Base-by-base conservation (phyloP, 2,113 vertebrate genomes). In the Anas platyrhynchos region DNA sequence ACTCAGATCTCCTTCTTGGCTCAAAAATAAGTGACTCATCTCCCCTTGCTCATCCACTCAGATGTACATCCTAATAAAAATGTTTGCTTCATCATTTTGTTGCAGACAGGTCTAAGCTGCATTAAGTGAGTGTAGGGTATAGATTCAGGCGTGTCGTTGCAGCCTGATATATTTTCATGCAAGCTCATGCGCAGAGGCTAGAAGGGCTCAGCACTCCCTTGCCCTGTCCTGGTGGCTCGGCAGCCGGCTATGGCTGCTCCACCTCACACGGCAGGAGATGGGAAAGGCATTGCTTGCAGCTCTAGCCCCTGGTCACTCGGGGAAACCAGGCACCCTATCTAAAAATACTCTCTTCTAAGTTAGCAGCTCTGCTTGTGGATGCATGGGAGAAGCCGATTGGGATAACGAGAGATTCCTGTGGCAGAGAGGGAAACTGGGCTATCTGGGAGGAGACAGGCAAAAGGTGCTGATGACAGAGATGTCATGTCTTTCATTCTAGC, bases 261-360 rank as follows among this genome's bases (percentile, higher is more conserved):
- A 34, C 29, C 79, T 86, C 43, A 0, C 3, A 62, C 32, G 0
- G 36, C 10, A 66, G 79, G 76, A 82, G 91, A 78, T 68, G 88
- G 13, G 83, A 63, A 32, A 83, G 85, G 46, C 29, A 22, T 5
- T 34, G 72, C 86, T 61, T 75, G 84, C 89, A 80, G 67, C 55
- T n/a, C 2, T 16, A 66, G 74, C 72, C 52, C 41, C 83, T 71
- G 86, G 88, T 93, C 36, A 23, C 93, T 94, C 77, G 6, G 83
- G 90, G 92, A 95, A 84, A 86, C 88, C 69, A 88, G 83, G 76
- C 80, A 92, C 76, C 76, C 80, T 5, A 0, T 54, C 80, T 94
- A 90, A 88, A 94, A 95, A 79, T 78, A 93, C 65, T 21, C 32
- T 86, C 4, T 54, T 83, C 32, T 54, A 56, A 68, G 61, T 86